phyloP scores from a whole-genome alignment of 2,888 invertebrate genomes.

The Phaedon cochleariae region DNA sequence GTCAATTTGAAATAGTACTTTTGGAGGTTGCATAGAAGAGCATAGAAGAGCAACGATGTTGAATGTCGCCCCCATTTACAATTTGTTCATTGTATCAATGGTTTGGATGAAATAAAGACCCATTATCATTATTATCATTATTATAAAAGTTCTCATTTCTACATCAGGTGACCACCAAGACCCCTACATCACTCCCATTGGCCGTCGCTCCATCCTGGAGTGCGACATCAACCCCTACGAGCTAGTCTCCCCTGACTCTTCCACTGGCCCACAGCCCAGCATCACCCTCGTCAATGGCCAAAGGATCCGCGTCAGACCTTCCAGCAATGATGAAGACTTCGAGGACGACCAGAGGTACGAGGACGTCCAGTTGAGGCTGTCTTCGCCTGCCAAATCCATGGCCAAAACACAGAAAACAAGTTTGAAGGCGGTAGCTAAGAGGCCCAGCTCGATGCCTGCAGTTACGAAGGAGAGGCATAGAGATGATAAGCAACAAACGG shows the following conservation, averaged over 20 bases:
- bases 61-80: no score
- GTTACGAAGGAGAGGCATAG: constrained; percentile 24
- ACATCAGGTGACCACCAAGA: constrained; percentile 37
- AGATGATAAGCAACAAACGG: background rate
- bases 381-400: no score
- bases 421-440: constrained; percentile 17
- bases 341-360: constrained; percentile 47
- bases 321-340: constrained; percentile 43
- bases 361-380: constrained; percentile 48
- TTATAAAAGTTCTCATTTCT: no score
- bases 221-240: constrained; percentile 88
- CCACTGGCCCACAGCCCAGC: constrained; percentile 43
- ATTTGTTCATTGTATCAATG: no score
- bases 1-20: no score
- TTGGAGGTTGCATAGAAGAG: no score
- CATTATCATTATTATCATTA: no score
- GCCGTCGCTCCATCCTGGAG: constrained; percentile 78
- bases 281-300: constrained; percentile 58
- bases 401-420: no score
- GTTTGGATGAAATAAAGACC: no score
- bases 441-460: constrained; percentile 3
- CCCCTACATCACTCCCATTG: constrained; percentile 47
- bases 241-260: constrained; percentile 69
- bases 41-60: no score
- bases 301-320: constrained; percentile 61